Base-by-base conservation (phyloP, 2,113 vertebrate genomes). In the Nerophis lumbriciformis region DNA sequence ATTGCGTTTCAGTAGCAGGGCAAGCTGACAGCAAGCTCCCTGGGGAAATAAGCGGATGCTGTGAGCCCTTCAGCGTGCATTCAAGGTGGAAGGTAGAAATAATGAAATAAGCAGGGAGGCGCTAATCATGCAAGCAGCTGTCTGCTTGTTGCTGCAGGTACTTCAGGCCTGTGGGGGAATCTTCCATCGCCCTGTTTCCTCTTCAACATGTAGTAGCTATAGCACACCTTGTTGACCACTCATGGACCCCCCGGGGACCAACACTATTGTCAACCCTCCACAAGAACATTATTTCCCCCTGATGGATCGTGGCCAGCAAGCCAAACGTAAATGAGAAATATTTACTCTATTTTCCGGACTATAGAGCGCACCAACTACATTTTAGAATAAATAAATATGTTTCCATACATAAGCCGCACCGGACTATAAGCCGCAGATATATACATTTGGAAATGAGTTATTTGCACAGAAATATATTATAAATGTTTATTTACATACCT, bases 1-100 rank as follows among this genome's bases (percentile, higher is more conserved):
- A 9, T 55, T 66, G 49, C 54, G 50, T 77, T 60, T 68, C 53
- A 67, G 71, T 5, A 6, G 39, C 1, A 4, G 38, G 45, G 53
- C 14, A 61, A 69, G 72, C 71, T 56, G 59, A 65, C 62, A 72
- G 58, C 6, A 69, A 35, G 28, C 39, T 83, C 85, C 80, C 63
- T 54, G 44, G 84, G 85, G 82, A 88, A 87, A 86, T 86, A 82
- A 78, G 21, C 4, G 16, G 69, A 79, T 71, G 59, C 66, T 66
- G 61, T 1, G 51, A 79, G 75, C 77, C 79, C 82, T 87, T 87
- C 83, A 80, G 76, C 48, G 76, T 73, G 71, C 66, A 73, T 77
- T 83, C 77, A 84, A 85, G 80, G 82, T 76, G 81, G 81, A 81
- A 76, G 76, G 72, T 64, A 83, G 82, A 57, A 87, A 76, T 79